These are phyloP conservation scores for Galleria mellonella DNA, from an alignment of 1,140 invertebrate genomes.

Conservation along the genomic window DNA sequence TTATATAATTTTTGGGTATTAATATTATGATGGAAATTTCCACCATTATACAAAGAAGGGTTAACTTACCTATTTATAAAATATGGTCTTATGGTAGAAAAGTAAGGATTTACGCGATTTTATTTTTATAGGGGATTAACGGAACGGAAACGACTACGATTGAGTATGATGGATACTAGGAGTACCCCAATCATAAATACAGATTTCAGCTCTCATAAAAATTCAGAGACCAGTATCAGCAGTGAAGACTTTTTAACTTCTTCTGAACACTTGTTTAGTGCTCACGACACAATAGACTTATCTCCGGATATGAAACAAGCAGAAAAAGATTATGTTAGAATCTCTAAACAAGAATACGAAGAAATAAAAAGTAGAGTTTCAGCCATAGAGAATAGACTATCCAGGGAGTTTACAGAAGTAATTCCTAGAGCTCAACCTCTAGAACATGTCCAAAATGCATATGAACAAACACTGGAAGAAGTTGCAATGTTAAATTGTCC, in stretches of 20 bases:
- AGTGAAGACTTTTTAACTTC: slow-evolving; percentile 63
- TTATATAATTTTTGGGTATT: too few relatives aligned
- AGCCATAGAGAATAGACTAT: slow-evolving; percentile 81
- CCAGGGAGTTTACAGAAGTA: slow-evolving; percentile 79
- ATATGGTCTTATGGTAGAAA: too few relatives aligned
- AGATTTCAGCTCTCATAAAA: slow-evolving; percentile 50
- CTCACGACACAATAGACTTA: slow-evolving; percentile 57
- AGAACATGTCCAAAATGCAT: slow-evolving; percentile 79
- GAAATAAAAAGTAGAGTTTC: slow-evolving; percentile 83
- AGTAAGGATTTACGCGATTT: too few relatives aligned
- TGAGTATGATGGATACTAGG: slow-evolving; percentile 58
- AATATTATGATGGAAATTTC: too few relatives aligned
- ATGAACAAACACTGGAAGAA: slow-evolving; percentile 83
- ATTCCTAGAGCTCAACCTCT: slow-evolving; percentile 58
- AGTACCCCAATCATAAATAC: slow-evolving; percentile 46
- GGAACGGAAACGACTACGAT: slow-evolving; percentile 59
- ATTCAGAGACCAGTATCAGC: slow-evolving; percentile 57
- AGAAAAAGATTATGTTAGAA: slow-evolving; percentile 78
- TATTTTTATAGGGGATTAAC: slow-evolving; percentile 50
- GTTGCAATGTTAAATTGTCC: slow-evolving; percentile 76
- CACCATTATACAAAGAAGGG: too few relatives aligned
- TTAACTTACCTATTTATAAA: not conserved
- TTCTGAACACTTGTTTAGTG: slow-evolving; percentile 60
- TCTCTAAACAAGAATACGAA: slow-evolving; percentile 83
- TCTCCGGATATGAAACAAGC: slow-evolving; percentile 56